Conservation (phyloP, 2,797 vertebrate genomes). For the Valencia hispanica region DNA sequence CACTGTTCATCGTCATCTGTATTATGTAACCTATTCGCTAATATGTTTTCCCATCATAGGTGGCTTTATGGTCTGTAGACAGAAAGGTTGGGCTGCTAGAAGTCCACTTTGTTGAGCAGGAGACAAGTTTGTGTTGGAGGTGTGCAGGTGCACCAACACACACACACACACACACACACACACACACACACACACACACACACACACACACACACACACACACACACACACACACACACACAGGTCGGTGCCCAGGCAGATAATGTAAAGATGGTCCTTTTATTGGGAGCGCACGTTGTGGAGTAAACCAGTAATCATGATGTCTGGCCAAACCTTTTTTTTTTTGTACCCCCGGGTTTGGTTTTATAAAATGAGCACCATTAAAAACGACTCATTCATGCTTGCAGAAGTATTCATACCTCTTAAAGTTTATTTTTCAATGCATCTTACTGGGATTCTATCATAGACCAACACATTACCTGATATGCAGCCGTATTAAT, state of each 20-base stretch:
- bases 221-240: neutral
- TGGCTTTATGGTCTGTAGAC: slow-evolving; percentile 2
- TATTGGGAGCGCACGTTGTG: slow-evolving; percentile 12
- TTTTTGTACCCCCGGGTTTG: slow-evolving; percentile 23
- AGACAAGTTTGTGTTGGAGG: slow-evolving; percentile 49
- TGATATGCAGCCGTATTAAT: neutral
- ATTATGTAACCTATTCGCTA: slow-evolving; percentile 60
- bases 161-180: neutral
- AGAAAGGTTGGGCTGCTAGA: neutral
- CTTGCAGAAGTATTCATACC: neutral
- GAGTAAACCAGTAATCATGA: slow-evolving; percentile 17
- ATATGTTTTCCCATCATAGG: slow-evolving; percentile 22
- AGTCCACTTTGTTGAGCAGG: slow-evolving; percentile 20
- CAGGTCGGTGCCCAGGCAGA: neutral
- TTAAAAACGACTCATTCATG: slow-evolving; percentile 22
- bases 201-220: neutral
- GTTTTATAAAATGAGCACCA: slow-evolving; percentile 13
- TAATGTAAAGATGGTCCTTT: neutral
- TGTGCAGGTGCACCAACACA: slow-evolving; percentile 25
- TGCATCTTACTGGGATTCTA: neutral
- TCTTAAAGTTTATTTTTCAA: neutral
- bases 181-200: neutral
- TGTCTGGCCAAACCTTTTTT: neutral
- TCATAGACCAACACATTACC: neutral
- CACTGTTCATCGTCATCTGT: slow-evolving; percentile 16